A percentile compares a stretch with the other conserved stretches of the same genome.
phyloP scores from a whole-genome alignment of 2,888 invertebrate species.

The Dermolepida albohirtum region DNA sequence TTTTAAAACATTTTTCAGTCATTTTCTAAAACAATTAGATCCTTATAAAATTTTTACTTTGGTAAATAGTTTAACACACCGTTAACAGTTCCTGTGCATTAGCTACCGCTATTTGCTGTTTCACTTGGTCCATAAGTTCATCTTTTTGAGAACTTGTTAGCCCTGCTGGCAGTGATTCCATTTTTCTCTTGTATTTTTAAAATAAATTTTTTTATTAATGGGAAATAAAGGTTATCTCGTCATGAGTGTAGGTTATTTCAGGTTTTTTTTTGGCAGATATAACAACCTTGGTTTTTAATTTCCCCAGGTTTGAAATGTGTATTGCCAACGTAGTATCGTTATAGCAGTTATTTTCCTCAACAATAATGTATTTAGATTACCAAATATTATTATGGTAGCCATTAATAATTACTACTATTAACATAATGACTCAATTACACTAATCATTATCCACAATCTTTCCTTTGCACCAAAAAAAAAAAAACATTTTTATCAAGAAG shows the following conservation, averaged over 20 bases:
- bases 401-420: no score
- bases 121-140: constrained; percentile 93
- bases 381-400: no score
- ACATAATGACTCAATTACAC: no score
- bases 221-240: constrained; percentile 27
- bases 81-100: constrained; percentile 93
- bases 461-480: no score
- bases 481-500: no score
- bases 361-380: no score
- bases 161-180: constrained; percentile 72
- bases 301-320: no score
- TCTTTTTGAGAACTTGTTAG: constrained; percentile 80
- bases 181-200: constrained; percentile 55
- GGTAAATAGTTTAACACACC: constrained; percentile 63
- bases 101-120: constrained; percentile 94
- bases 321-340: no score
- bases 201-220: not conserved
- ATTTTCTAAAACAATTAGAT: constrained; percentile 79
- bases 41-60: not conserved
- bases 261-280: not conserved
- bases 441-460: no score
- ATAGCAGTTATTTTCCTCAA: no score
- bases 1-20: constrained; percentile 97
- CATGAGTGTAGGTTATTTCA: constrained; percentile 34
- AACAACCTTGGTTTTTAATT: no score